Evolutionary conservation across 23 tunicate species (phyloP), one percentile per base, ranked within the genome.

Genomic region (Phallusia fumigata): DNA sequence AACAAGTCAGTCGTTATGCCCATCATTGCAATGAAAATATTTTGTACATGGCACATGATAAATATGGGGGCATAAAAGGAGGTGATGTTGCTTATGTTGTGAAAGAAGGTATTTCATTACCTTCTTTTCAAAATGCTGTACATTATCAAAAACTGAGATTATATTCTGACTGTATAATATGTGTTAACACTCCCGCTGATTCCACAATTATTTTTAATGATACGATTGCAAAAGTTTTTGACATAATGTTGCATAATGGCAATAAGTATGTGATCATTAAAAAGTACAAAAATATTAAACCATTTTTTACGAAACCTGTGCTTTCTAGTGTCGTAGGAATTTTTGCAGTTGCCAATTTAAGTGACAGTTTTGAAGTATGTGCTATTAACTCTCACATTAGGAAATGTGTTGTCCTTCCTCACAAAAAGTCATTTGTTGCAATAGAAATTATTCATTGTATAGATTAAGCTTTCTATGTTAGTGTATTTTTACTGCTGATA

Each of bases 21-120:
- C 49, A 76, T 22, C 80, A 76, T 33, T 10, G 22, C 30, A 76
- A 76, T 76, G 45, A 32, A 12, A 76, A 76, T 32, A 32, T 32
- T 76, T 36, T 76, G 18, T 13, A 15, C 15, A 13, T 51, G 18
- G 18, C 58, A 15, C 58, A 51, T 15, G 58, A 15, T 51, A 51
- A 51, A 51, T 51, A 51, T 51, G 18, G 18, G 15, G 18, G 18
- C 18, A 13, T 51, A 51, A 51, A 51, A 51, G 18, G 18, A 18
- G 58, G 58, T 51, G 58, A 18, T 13, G 58, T 51, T 51, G 18
- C 18, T 51, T 51, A 15, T 51, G 58, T 51, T 51, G 15, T 51
- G 18, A 51, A 51, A 51, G 18, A 15, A 13, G 18, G 18, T 51
- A 51, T 51, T 13, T 18, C 76, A n/a, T 15, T 26, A 13, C 76